A percentile compares a stretch with the other conserved stretches of the same genome.
Conservation (phyloP, 2,888 invertebrate genomes). For the Drosophila atripex region DNA sequence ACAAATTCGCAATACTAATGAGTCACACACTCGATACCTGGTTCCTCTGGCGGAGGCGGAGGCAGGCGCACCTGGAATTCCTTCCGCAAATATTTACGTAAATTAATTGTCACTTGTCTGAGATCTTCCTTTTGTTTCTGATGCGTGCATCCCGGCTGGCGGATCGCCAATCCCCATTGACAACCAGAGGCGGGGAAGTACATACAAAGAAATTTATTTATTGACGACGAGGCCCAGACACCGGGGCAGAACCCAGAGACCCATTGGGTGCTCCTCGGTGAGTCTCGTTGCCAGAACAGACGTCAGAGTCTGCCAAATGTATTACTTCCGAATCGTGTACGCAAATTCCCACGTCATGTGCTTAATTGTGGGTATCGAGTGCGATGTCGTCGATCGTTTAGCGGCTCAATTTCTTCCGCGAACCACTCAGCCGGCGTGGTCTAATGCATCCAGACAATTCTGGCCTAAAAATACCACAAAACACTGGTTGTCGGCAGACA, state of each 20-base stretch:
- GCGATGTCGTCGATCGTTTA: constrained; percentile 36
- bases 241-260: constrained; percentile 53
- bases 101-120: constrained; percentile 52
- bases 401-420: constrained; percentile 59
- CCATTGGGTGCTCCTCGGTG: constrained; percentile 42
- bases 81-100: constrained; percentile 62
- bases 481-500: constrained; percentile 59
- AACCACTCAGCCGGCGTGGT: constrained; percentile 42
- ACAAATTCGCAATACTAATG: constrained; percentile 4
- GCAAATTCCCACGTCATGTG: constrained; percentile 58
- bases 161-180: background rate
- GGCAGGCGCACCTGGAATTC: constrained; percentile 38
- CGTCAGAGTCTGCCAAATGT: constrained; percentile 15
- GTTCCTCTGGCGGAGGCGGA: constrained; percentile 18
- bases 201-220: constrained; percentile 57
- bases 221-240: constrained; percentile 30
- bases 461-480: constrained; percentile 56
- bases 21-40: constrained; percentile 32
- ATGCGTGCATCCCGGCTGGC: constrained; percentile 20
- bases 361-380: constrained; percentile 46
- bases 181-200: constrained; percentile 18
- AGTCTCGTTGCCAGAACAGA: constrained; percentile 49
- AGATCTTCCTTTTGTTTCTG: constrained; percentile 29
- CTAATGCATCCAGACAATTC: constrained; percentile 14
- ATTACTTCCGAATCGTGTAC: constrained; percentile 22